Evolutionary conservation across 2,888 invertebrate species (phyloP).

Genomic region (Eueremaeus valkanovi): DNA sequence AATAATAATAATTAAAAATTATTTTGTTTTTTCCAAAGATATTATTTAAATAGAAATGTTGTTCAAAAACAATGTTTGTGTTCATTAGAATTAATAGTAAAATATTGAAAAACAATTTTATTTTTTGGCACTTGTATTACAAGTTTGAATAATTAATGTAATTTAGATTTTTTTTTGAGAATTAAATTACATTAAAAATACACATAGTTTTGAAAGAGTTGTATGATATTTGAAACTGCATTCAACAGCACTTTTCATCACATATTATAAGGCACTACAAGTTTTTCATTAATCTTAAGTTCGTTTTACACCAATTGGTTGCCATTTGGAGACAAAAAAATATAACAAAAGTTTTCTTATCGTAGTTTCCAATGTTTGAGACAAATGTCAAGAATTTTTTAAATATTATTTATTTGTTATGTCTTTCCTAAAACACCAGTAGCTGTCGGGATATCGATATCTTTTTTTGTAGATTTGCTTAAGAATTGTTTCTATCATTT

Average conservation of each 20-base stretch:
- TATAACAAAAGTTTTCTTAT: too few relatives aligned
- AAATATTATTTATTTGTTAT: not conserved
- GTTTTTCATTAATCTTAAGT: constrained; percentile 12
- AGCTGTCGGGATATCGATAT: not conserved
- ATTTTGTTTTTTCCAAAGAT: not conserved
- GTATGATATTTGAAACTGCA: constrained; percentile 19
- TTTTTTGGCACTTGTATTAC: constrained; percentile 36
- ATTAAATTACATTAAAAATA: constrained; percentile 24
- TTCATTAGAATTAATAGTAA: constrained; percentile 15
- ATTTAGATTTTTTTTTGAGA: constrained; percentile 4
- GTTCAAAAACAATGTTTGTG: not conserved
- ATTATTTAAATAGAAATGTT: not conserved
- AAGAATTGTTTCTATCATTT: too few relatives aligned
- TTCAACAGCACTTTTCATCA: not conserved
- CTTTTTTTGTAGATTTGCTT: constrained; percentile 16
- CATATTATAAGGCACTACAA: constrained; percentile 32
- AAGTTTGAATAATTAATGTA: constrained; percentile 7
- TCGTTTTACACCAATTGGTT: not conserved
- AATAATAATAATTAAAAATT: not conserved
- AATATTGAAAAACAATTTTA: constrained; percentile 30
- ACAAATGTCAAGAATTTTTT: not conserved
- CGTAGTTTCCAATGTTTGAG: too few relatives aligned
- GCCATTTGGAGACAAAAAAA: not conserved
- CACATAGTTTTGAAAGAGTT: constrained; percentile 10
- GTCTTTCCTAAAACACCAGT: not conserved